Evolutionary conservation across 2,888 invertebrate species (phyloP).

Genomic region (Oscheius myriophilus): DNA sequence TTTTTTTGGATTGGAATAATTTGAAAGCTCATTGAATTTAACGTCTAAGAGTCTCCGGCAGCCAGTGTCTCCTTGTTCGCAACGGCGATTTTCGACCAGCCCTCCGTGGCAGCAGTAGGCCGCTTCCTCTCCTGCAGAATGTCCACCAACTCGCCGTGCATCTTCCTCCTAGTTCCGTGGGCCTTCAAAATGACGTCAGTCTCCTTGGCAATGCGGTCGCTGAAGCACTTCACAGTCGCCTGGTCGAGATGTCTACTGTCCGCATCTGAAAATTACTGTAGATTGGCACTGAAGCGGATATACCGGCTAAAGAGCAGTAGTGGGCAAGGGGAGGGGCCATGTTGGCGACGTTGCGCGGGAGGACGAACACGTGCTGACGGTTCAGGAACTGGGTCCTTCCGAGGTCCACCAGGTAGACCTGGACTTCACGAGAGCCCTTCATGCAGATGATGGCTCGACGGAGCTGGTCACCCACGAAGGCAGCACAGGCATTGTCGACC

Average conservation of each 20-base stretch:
- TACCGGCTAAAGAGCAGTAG: constrained; percentile 20
- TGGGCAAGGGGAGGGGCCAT: constrained; percentile 32
- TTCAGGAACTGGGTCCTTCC: constrained; percentile 26
- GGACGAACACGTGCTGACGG: constrained; percentile 1
- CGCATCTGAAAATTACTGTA: not conserved
- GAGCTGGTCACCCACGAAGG: constrained; percentile 3
- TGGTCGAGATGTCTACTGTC: constrained; percentile 19
- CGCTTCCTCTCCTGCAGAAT: constrained; percentile 17
- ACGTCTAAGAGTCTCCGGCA: no score
- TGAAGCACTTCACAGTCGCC: constrained; percentile 2
- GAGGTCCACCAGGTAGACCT: constrained; percentile 28
- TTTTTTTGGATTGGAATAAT: no score
- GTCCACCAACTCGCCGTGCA: constrained; percentile 21
- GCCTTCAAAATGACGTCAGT: constrained; percentile 15
- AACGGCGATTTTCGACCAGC: not conserved
- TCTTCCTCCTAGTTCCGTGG: constrained; percentile 4
- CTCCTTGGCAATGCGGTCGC: constrained; percentile 8
- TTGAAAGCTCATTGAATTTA: no score
- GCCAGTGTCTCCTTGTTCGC: no score
- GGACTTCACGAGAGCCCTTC: constrained; percentile 21
- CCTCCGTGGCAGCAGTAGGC: not conserved
- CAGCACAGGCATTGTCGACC: constrained; percentile 18
- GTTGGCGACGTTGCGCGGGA: constrained; percentile 23
- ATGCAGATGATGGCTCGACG: constrained; percentile 23
- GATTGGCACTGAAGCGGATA: not conserved